Percentiles rank a stretch among this genome's conserved stretches.
Conservation (phyloP, 2,113 vertebrate species). For the Gymnarchus niloticus region DNA sequence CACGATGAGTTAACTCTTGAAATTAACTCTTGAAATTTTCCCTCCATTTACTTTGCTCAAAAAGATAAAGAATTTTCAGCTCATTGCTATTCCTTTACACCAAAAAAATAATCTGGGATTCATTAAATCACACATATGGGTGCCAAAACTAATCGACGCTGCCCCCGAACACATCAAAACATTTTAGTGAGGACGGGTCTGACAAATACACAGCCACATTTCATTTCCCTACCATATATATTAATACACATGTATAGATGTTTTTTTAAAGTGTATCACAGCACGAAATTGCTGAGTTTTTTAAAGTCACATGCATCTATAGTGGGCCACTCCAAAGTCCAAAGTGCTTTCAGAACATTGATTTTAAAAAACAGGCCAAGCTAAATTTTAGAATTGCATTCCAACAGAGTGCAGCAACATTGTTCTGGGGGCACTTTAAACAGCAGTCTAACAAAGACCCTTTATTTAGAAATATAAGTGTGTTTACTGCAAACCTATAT, state of each 20-base stretch:
- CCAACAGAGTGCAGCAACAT: not conserved
- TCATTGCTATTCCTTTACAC: not conserved
- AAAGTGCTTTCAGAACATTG: not conserved
- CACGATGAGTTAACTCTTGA: not conserved
- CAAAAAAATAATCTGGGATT: no score
- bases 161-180: no score
- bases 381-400: conserved; percentile 24
- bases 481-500: conserved; percentile 31
- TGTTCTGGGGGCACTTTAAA: not conserved
- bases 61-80: not conserved
- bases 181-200: not conserved
- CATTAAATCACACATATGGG: no score
- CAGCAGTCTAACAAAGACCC: not conserved
- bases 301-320: no score
- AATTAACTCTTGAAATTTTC: not conserved
- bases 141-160: no score
- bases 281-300: not conserved
- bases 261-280: no score
- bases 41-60: not conserved
- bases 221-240: not conserved
- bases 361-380: conserved; percentile 22
- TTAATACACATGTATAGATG: not conserved
- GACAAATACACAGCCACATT: not conserved
- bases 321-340: not conserved
- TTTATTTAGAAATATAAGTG: conserved; percentile 17